Evolutionary conservation across 2,113 vertebrate species (phyloP).

Genomic region (Phaetusa simplex): DNA sequence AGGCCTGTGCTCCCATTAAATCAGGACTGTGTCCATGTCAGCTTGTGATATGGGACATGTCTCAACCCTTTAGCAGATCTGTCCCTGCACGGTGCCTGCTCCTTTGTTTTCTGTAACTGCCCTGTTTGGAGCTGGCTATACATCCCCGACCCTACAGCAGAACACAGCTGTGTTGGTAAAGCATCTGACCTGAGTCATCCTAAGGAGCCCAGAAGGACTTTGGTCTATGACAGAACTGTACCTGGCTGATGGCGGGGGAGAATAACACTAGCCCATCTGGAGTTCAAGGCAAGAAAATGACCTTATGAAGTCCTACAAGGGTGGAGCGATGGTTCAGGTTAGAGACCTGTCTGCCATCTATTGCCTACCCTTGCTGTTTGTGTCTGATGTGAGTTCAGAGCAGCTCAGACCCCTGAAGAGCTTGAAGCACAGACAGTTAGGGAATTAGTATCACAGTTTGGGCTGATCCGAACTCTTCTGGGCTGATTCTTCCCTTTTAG

Average conservation of each 20-base stretch:
- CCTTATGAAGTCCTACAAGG: background rate
- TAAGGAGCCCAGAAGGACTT: background rate
- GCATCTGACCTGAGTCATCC: background rate
- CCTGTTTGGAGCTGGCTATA: background rate
- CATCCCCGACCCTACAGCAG: background rate
- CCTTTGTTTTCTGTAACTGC: background rate
- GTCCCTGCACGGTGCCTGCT: background rate
- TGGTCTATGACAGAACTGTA: background rate
- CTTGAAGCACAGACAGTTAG: background rate
- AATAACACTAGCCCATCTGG: background rate
- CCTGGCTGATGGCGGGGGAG: background rate
- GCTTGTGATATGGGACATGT: background rate
- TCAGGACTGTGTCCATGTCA: background rate
- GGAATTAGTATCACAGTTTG: background rate
- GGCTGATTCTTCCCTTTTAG: background rate
- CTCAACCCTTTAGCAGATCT: background rate
- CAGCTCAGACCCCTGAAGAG: background rate
- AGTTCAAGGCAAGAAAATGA: background rate
- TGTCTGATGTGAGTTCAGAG: background rate
- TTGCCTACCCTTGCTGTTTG: background rate
- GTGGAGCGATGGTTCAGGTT: background rate
- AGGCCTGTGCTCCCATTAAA: background rate
- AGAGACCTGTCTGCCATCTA: background rate
- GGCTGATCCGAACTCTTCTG: background rate
- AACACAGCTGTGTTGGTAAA: background rate